These are phyloP conservation scores for Spongilla lacustris DNA, from an alignment of 37 sponge, comb jelly and placozoan species.

Conservation along the genomic window DNA sequence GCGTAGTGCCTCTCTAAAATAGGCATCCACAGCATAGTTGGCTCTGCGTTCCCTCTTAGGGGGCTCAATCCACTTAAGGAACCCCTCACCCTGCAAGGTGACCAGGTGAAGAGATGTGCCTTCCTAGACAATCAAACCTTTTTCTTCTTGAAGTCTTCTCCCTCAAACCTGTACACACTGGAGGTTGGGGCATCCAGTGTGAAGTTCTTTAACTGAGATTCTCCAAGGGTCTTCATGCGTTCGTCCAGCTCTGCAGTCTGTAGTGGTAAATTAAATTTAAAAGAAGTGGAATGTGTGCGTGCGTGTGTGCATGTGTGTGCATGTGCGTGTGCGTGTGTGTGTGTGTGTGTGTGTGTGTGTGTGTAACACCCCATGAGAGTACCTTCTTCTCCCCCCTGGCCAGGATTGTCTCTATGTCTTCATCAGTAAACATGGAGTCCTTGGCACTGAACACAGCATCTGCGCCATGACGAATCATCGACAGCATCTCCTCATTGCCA, in stretches of 20 bases:
- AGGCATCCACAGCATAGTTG: conserved; percentile 97
- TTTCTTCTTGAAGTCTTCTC: conserved; percentile 92
- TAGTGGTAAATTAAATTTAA: neutral
- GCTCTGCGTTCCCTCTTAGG: conserved; percentile 96
- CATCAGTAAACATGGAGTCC: conserved; percentile 88
- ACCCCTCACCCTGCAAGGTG: neutral
- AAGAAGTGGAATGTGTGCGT: too few relatives aligned
- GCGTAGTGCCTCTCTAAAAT: conserved; percentile 94
- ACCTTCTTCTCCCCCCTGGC: conserved; percentile 85
- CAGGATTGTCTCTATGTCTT: conserved; percentile 85
- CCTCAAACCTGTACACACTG: conserved; percentile 95
- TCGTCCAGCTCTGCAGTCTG: conserved; percentile 82
- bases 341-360: too few relatives aligned
- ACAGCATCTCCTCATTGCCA: conserved; percentile 96
- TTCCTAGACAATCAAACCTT: conserved; percentile 49
- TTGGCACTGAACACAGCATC: conserved; percentile 88
- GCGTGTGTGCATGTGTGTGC: too few relatives aligned
- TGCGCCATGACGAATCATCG: conserved; percentile 97
- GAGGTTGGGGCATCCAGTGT: conserved; percentile 88
- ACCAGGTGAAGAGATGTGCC: neutral
- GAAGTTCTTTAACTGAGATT: conserved; percentile 85
- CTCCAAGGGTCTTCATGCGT: conserved; percentile 79
- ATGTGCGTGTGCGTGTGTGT: too few relatives aligned
- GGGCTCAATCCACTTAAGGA: conserved; percentile 96
- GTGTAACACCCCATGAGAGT: neutral